Evolutionary conservation across 2,113 vertebrate species (phyloP).

Genomic region (Mandrillus leucophaeus): DNA sequence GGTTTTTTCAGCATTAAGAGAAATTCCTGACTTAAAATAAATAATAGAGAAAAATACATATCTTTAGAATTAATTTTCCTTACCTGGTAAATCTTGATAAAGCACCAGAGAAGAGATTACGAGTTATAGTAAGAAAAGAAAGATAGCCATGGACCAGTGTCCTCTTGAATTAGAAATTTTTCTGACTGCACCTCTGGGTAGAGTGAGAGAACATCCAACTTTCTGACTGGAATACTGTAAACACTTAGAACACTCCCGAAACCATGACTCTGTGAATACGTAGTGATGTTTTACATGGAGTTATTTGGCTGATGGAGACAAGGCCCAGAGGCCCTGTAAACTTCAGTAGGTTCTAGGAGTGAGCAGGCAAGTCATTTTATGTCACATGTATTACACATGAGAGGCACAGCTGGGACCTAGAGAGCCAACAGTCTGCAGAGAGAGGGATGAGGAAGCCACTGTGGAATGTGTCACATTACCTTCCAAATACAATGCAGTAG

Average conservation of each 20-base stretch:
- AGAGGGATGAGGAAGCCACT: not conserved
- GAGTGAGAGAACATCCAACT: not conserved
- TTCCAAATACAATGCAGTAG: not conserved
- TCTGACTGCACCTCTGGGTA: rapidly evolving
- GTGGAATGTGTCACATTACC: not conserved
- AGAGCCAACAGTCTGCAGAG: not conserved
- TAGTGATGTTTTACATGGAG: not conserved
- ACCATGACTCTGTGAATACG: not conserved
- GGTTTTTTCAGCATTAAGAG: not conserved
- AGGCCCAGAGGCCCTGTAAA: not conserved
- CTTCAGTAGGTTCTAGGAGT: not conserved
- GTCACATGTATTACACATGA: not conserved
- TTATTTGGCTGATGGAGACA: not conserved
- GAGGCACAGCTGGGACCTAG: not conserved
- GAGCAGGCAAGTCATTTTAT: not conserved
- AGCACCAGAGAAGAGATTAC: not conserved
- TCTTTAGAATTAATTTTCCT: not conserved
- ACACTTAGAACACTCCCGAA: not conserved
- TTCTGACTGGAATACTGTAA: not conserved
- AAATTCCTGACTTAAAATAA: not conserved
- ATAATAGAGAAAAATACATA: not conserved
- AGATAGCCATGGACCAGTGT: not conserved
- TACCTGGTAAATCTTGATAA: not conserved
- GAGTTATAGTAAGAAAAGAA: not conserved
- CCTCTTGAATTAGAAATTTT: not conserved